Conservation (phyloP, 2,113 vertebrate genomes). For the Triplophysa dalaica region DNA sequence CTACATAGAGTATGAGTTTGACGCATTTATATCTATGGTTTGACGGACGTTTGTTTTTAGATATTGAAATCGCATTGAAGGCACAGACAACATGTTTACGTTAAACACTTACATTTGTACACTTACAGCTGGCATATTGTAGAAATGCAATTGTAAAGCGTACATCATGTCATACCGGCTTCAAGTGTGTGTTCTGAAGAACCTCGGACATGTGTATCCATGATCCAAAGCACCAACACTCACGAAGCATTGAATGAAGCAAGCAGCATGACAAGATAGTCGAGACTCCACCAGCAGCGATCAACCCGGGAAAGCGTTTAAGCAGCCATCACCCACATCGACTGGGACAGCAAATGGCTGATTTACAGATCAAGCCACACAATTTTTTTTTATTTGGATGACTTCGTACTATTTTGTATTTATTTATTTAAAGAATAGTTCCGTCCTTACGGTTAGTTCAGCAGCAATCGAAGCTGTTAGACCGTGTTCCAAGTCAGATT, state of each 20-base stretch:
- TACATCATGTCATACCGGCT: no score
- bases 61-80: constrained; percentile 61
- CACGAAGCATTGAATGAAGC: constrained; percentile 64
- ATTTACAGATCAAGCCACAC: constrained; percentile 29
- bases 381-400: no score
- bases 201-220: constrained; percentile 39
- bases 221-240: constrained; percentile 66
- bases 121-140: constrained; percentile 44
- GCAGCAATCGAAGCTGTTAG: no score
- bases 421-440: not conserved
- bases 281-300: constrained; percentile 52
- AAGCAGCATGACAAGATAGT: constrained; percentile 47
- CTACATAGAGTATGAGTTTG: no score
- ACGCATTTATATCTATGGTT: no score
- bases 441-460: no score
- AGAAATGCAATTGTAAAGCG: constrained; percentile 36
- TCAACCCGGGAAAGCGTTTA: no score
- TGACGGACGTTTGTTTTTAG: constrained; percentile 47
- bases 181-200: constrained; percentile 12
- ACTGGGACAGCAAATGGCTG: constrained; percentile 58
- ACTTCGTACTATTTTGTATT: not conserved
- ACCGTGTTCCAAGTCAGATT: no score
- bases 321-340: constrained; percentile 66
- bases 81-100: constrained; percentile 44
- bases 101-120: constrained; percentile 45